Evolutionary conservation across 1,140 invertebrate species (phyloP).

Genomic region (Calliphora vicina): DNA sequence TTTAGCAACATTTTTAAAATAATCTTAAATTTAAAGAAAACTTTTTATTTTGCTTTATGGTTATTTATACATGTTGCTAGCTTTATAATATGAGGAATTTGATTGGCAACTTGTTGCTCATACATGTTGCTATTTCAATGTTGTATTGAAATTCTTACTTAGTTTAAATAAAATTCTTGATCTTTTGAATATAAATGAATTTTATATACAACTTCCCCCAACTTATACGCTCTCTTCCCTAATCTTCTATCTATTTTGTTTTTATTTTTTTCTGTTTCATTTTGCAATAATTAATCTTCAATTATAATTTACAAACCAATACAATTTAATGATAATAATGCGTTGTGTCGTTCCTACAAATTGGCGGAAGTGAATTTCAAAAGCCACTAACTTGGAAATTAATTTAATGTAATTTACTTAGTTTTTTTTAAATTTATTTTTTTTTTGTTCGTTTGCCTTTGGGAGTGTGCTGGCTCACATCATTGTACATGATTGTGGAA

Average conservation of each 20-base stretch:
- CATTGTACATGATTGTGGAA: background rate
- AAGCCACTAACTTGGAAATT: background rate
- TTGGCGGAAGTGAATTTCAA: background rate
- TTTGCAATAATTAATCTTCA: conserved; percentile 1
- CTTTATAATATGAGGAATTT: too few species aligned
- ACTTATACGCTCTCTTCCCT: background rate
- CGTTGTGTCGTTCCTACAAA: background rate
- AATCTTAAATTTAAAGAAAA: too few species aligned
- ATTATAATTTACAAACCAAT: background rate
- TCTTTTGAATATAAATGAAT: too few species aligned
- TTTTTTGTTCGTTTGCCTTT: background rate
- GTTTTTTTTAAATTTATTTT: background rate
- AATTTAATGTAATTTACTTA: background rate
- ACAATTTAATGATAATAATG: background rate
- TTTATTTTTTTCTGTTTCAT: background rate
- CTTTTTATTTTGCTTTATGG: too few species aligned
- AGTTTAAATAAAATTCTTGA: too few species aligned
- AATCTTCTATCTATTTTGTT: background rate
- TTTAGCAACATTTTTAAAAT: too few species aligned
- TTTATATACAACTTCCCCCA: too few species aligned
- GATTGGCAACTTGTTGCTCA: too few species aligned
- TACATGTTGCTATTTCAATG: too few species aligned
- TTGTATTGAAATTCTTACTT: too few species aligned
- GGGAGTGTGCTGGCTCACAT: background rate
- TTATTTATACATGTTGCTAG: too few species aligned